phyloP scores from a whole-genome alignment of 2,888 invertebrate species.

The Escarpia spicata region DNA sequence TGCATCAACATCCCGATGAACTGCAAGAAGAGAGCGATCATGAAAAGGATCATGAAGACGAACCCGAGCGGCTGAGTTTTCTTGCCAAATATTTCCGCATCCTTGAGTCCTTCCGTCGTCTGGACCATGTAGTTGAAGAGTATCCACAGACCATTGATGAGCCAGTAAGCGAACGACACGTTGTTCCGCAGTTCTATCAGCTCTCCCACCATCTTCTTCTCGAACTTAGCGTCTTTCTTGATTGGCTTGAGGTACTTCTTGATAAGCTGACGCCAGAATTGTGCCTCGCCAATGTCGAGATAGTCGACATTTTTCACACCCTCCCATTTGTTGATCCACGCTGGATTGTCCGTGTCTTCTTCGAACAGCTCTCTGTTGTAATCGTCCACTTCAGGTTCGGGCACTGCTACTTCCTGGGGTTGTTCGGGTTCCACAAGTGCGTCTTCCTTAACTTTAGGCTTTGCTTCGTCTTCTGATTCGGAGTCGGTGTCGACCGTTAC shows the following conservation, averaged over 20 bases:
- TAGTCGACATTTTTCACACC: conserved; percentile 28
- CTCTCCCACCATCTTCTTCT: conserved; percentile 44
- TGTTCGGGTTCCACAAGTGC: neutral
- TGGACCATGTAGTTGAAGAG: conserved; percentile 73
- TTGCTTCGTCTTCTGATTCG: neutral
- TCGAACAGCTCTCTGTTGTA: neutral
- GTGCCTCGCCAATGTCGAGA: conserved; percentile 74
- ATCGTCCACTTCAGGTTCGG: neutral
- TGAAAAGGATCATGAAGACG: conserved; percentile 54
- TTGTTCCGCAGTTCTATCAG: conserved; percentile 94
- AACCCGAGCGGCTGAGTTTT: conserved; percentile 47
- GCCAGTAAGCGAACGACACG: conserved; percentile 79
- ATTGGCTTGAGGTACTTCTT: conserved; percentile 91
- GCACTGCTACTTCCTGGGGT: neutral
- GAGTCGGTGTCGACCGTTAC: neutral
- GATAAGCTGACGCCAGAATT: conserved; percentile 91
- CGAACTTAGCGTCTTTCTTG: conserved; percentile 82
- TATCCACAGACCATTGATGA: conserved; percentile 97
- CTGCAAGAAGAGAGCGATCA: conserved; percentile 54
- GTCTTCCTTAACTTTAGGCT: neutral
- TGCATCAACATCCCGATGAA: conserved; percentile 59
- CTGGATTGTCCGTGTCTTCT: conserved; percentile 32
- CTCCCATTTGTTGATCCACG: conserved; percentile 31
- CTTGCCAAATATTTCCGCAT: conserved; percentile 14
- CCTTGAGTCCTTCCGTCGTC: neutral